Evolutionary conservation across 2,797 vertebrate species (phyloP).

Genomic region (Uromys caudimaculatus): DNA sequence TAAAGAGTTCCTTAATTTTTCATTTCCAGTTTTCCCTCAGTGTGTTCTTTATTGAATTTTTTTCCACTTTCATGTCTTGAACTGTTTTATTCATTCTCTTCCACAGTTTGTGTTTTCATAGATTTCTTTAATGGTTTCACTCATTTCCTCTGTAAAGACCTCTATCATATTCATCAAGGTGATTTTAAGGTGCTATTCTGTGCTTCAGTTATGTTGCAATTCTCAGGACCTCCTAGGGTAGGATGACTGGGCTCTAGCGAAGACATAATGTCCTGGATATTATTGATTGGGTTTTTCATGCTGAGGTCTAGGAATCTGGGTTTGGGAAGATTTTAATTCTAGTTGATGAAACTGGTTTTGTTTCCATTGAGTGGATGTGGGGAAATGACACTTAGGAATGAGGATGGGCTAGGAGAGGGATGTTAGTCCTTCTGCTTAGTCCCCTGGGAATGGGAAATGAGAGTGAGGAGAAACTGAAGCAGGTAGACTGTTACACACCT

Average conservation of each 20-base stretch:
- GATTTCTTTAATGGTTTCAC: background rate
- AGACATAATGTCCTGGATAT: no score
- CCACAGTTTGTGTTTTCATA: background rate
- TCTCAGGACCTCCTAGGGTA: no score
- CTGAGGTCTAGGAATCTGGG: background rate
- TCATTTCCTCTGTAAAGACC: background rate
- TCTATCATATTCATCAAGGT: background rate
- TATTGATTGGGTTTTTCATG: background rate
- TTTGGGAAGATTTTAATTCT: background rate
- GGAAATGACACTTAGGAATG: background rate
- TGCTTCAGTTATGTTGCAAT: background rate
- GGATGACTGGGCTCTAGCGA: no score
- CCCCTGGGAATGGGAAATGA: background rate
- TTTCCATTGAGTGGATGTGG: background rate
- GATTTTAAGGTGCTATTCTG: background rate
- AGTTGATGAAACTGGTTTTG: background rate
- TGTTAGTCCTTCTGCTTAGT: no score
- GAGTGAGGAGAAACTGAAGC: background rate
- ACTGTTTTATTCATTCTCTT: background rate
- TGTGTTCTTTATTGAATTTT: background rate
- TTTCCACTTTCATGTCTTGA: background rate
- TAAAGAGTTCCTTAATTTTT: background rate
- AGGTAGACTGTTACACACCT: background rate
- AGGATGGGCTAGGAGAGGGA: background rate
- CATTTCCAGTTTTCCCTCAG: background rate